Conservation (phyloP, 2,888 invertebrate genomes). For the Drosophila affinis region DNA sequence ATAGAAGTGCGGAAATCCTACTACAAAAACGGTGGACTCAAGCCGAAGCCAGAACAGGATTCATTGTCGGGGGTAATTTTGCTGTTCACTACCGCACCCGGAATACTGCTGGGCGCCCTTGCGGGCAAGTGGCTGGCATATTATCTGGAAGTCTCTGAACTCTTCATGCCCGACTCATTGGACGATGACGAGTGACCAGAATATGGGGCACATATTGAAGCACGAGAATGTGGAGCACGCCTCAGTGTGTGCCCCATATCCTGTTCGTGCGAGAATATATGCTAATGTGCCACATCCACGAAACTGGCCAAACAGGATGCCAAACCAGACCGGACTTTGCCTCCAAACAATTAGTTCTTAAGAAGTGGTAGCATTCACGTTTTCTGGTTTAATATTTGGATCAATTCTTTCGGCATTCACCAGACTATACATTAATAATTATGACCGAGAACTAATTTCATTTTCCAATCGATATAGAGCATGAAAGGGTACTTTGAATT, state of each 20-base stretch:
- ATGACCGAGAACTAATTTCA: constrained; percentile 1
- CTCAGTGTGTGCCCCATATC: constrained; percentile 11
- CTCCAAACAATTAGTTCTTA: constrained; percentile 4
- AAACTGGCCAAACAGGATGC: constrained; percentile 37
- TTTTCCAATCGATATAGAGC: constrained; percentile 28
- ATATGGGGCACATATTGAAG: constrained; percentile 4
- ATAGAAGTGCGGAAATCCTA: not conserved
- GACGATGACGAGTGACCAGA: constrained; percentile 29
- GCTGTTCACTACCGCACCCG: constrained; percentile 8
- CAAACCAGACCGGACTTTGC: constrained; percentile 7
- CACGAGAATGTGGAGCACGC: constrained; percentile 27
- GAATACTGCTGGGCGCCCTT: constrained; percentile 38
- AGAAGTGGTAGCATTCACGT: not conserved
- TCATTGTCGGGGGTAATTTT: not conserved
- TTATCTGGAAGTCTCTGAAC: constrained; percentile 34
- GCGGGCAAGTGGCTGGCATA: constrained; percentile 35
- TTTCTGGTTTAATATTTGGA: not conserved
- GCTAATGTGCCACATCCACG: constrained; percentile 27
- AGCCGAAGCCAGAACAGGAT: not conserved
- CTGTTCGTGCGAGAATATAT: constrained; percentile 27
- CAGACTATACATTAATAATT: constrained; percentile 7
- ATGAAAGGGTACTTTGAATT: constrained; percentile 27
- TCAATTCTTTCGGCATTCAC: not conserved
- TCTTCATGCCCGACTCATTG: constrained; percentile 36
- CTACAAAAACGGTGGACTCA: constrained; percentile 12